A percentile compares a stretch with the other conserved stretches of the same genome.
These are phyloP conservation scores for Apis dorsata DNA, from an alignment of 1,140 invertebrate species.

Conservation along the genomic window DNA sequence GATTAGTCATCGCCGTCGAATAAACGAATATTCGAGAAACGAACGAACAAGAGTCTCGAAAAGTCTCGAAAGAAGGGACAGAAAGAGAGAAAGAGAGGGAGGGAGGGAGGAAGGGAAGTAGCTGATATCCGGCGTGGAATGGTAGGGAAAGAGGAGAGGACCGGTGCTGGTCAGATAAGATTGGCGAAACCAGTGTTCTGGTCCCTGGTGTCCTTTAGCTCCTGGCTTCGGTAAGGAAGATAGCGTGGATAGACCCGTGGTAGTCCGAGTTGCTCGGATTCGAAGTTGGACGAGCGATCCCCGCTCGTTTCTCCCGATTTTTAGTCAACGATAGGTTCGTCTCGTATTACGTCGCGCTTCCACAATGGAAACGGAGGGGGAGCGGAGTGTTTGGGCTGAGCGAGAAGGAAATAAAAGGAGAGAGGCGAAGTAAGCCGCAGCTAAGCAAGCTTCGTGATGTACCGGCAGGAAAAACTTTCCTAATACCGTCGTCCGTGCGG, in stretches of 20 bases:
- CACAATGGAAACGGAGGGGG: neutral
- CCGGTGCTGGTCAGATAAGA: constrained; percentile 68
- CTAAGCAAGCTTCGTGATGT: constrained; percentile 70
- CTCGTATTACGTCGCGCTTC: constrained; percentile 21
- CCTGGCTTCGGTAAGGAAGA: constrained; percentile 59
- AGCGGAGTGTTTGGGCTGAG: neutral
- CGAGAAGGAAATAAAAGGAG: constrained; percentile 17
- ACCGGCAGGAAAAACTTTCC: constrained; percentile 77
- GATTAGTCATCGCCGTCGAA: too few relatives aligned
- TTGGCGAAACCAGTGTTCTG: constrained; percentile 69
- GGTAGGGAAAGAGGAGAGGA: constrained; percentile 35
- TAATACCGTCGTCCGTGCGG: constrained; percentile 75
- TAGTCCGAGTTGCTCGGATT: constrained; percentile 54
- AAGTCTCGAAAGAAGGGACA: too few relatives aligned
- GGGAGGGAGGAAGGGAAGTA: constrained; percentile 11
- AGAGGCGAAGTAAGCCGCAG: constrained; percentile 57
- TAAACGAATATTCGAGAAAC: too few relatives aligned
- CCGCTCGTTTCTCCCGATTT: constrained; percentile 71
- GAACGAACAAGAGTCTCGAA: too few relatives aligned
- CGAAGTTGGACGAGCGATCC: constrained; percentile 49
- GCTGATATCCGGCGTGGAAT: constrained; percentile 50
- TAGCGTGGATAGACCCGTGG: constrained; percentile 63
- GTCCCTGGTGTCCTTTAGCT: constrained; percentile 75
- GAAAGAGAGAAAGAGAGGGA: neutral
- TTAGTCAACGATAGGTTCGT: constrained; percentile 63